These are phyloP conservation scores for Sander lucioperca DNA, from an alignment of 2,113 vertebrate species.

Conservation along the genomic window DNA sequence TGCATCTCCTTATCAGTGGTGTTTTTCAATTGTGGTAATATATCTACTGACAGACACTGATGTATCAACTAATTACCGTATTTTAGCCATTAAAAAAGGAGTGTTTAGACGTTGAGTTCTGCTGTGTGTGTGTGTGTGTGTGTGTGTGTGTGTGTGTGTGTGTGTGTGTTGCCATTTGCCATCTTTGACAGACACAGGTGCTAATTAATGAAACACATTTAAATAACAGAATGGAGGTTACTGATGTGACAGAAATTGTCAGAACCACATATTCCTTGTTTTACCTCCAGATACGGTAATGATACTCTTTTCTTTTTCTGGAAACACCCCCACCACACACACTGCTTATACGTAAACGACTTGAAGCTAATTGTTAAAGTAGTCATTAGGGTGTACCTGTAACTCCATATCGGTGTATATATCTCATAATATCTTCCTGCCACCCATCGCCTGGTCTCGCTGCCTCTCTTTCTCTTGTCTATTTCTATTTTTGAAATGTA, in stretches of 20 bases:
- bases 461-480: constrained; percentile 41
- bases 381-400: constrained; percentile 48
- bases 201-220: constrained; percentile 42
- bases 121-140: constrained; percentile 4
- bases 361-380: constrained; percentile 42
- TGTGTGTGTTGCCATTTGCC: constrained; percentile 18
- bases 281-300: constrained; percentile 35
- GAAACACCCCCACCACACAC: constrained; percentile 6
- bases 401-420: constrained; percentile 33
- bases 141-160: constrained; percentile 3
- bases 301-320: constrained; percentile 6
- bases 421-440: constrained; percentile 41
- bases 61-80: constrained; percentile 72
- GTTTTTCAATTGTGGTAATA: constrained; percentile 72
- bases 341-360: constrained; percentile 21
- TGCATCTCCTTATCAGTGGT: constrained; percentile 76
- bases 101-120: constrained; percentile 38
- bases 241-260: background rate
- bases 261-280: constrained; percentile 19
- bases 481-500: constrained; percentile 69
- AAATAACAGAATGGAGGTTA: constrained; percentile 20
- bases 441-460: constrained; percentile 9
- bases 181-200: constrained; percentile 36
- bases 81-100: constrained; percentile 61
- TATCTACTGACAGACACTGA: constrained; percentile 73